Evolutionary conservation across 2,113 vertebrate genomes (phyloP).

Genomic region (Ariopsis seemanni): DNA sequence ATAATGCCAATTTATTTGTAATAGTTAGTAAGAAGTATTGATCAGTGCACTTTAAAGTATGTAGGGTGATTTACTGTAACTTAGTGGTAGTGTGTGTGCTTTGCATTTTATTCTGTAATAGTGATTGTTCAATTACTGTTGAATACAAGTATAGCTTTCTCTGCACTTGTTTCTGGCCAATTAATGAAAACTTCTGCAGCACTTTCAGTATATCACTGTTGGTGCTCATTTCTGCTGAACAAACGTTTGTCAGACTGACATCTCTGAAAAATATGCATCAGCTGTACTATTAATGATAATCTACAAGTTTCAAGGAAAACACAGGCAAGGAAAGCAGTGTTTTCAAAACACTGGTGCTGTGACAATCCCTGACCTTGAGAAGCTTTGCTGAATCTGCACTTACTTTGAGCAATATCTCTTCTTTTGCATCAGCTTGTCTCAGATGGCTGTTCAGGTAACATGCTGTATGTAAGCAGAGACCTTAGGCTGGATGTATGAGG

Average conservation of each 20-base stretch:
- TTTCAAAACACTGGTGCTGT: background rate
- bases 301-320: slow-evolving; percentile 24
- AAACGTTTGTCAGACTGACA: background rate
- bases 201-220: background rate
- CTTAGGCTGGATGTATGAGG: slow-evolving; percentile 71
- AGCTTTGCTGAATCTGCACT: slow-evolving; percentile 7
- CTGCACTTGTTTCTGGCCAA: background rate
- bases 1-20: background rate
- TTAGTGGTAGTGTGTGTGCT: background rate
- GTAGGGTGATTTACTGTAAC: background rate
- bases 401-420: background rate
- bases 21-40: background rate
- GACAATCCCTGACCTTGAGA: background rate
- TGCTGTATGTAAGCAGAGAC: slow-evolving; percentile 37
- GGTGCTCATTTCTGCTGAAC: background rate
- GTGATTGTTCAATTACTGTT: background rate
- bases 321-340: background rate
- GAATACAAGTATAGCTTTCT: background rate
- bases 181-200: background rate
- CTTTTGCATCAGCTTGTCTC: background rate
- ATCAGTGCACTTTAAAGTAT: background rate
- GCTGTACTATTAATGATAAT: background rate
- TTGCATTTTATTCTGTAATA: background rate
- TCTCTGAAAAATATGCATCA: background rate
- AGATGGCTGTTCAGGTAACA: slow-evolving; percentile 11